Base-by-base conservation (phyloP, 2,888 invertebrate genomes). In the Myopa testacea region DNA sequence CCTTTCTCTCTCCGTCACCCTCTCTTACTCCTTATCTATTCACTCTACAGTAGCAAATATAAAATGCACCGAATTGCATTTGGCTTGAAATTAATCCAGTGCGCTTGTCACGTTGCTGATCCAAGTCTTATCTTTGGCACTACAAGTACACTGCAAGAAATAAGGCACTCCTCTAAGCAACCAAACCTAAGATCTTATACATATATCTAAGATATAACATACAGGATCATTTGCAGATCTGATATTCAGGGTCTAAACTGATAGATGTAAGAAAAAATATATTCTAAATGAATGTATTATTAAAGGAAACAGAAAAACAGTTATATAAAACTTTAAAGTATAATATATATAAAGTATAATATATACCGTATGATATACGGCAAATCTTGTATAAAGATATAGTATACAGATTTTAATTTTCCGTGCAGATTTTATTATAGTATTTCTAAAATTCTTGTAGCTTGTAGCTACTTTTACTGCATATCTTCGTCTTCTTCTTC, bases 41-140 rank as follows among this genome's bases (percentile, higher is more conserved):
- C 10, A 6, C 45, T 8, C 14, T n/a, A 12, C 55, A 55, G 14
- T n/a, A 55, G 14, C 50, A 14, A 14, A 55, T 0, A 10, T 16
- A 16, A 55, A 50, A 38, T 73, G 73, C 73, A 73, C 38, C 60
- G 73, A 73, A 73, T 45, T 62, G 62, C 62, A 73, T n/a, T 73
- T 73, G 62, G 72, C 62, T 62, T 73, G 62, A 40, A 72, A 73
- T 34, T 62, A 40, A 62, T 73, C 73, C 73, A 62, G 26, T 45
- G 62, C 50, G 55, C 37, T 52, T 37, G 37, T 63, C 40, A 38
- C 67, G 12, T 67, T 16, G 40, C n/a, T 34, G 67, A 38, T 34
- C 10, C n/a, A 67, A 67, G 40, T 16, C 5, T 14, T n/a, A 5
- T 55, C n/a, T 55, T n/a, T n/a, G 5, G 3, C 10, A 55, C n/a